phyloP scores from a whole-genome alignment of 2,797 vertebrate species.

The Alectoris magna region DNA sequence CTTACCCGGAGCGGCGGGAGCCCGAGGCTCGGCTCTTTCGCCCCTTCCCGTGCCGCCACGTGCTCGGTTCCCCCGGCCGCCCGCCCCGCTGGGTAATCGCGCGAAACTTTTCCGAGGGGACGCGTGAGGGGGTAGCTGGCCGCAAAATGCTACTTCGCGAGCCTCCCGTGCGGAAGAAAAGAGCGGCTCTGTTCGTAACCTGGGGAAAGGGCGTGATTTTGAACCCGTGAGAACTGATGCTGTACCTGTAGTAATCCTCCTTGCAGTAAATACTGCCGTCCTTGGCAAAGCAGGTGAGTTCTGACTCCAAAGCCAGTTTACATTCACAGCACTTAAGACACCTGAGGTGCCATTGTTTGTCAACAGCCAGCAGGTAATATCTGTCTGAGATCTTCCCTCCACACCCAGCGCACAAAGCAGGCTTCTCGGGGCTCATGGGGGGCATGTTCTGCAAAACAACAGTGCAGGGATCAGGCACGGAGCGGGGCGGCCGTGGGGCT shows the following conservation, averaged over 20 bases:
- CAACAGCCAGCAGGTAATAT: constrained; percentile 98
- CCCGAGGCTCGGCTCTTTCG: neutral
- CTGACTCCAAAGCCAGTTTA: constrained; percentile 97
- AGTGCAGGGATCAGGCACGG: constrained; percentile 54
- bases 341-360: constrained; percentile 98
- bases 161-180: neutral
- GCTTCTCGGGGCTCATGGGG: constrained; percentile 96
- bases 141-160: constrained; percentile 11
- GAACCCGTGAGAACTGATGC: constrained; percentile 23
- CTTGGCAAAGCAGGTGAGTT: constrained; percentile 99
- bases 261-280: constrained; percentile 99
- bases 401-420: constrained; percentile 96
- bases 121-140: neutral
- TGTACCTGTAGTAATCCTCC: constrained; percentile 99
- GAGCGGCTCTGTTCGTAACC: neutral
- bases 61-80: neutral
- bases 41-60: neutral
- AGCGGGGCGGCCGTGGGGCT: neutral
- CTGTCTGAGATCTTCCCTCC: constrained; percentile 98
- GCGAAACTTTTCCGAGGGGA: neutral
- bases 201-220: neutral
- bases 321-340: constrained; percentile 99
- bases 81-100: neutral
- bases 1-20: neutral
- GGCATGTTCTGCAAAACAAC: constrained; percentile 89